These are phyloP conservation scores for Heliconius ethilla DNA, from an alignment of 2,888 invertebrate species.

Conservation along the genomic window DNA sequence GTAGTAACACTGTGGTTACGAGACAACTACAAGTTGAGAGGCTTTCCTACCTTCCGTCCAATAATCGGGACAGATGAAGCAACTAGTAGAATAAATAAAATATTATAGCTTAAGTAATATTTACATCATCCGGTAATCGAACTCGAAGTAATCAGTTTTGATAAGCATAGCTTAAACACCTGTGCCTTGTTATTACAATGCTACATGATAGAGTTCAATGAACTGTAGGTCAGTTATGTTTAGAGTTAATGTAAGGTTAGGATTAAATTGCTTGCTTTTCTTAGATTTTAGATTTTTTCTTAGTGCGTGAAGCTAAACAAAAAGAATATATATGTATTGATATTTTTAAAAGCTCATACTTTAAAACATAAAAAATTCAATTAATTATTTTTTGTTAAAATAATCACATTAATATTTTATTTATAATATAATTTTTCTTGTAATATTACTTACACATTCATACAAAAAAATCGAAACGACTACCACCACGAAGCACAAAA, in stretches of 20 bases:
- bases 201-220: constrained; percentile 23
- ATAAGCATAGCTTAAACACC: background rate
- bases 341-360: too few relatives aligned
- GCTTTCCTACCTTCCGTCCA: background rate
- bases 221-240: constrained; percentile 34
- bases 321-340: too few relatives aligned
- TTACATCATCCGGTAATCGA: constrained; percentile 3
- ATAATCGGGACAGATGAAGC: background rate
- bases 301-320: background rate
- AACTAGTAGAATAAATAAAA: too few relatives aligned
- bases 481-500: background rate
- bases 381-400: too few relatives aligned
- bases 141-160: background rate
- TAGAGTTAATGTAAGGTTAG: background rate
- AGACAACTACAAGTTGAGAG: background rate
- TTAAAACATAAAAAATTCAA: too few relatives aligned
- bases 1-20: constrained; percentile 6
- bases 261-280: background rate
- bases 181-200: constrained; percentile 12
- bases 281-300: background rate
- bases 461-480: background rate
- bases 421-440: too few relatives aligned
- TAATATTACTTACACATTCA: background rate
- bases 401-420: too few relatives aligned
- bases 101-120: background rate